A percentile compares a stretch with the other conserved stretches of the same genome.
These are phyloP conservation scores for Lepilemur ruficaudatus DNA, from an alignment of 2,797 vertebrate genomes.

Conservation along the genomic window DNA sequence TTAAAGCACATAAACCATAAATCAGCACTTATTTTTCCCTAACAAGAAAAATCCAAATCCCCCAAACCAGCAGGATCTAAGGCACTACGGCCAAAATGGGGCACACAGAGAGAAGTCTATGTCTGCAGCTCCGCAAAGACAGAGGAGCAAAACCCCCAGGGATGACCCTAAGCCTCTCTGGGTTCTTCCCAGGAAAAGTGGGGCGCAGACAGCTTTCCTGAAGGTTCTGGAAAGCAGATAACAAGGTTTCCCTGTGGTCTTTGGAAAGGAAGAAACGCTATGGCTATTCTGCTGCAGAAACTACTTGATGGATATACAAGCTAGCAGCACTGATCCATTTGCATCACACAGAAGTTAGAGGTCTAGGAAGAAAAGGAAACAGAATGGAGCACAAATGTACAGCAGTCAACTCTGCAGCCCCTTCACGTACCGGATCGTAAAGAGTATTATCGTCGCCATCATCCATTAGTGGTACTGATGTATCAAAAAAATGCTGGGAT, in stretches of 20 bases:
- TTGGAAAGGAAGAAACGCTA: background rate
- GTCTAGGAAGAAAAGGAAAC: background rate
- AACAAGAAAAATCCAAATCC: background rate
- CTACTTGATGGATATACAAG: rapidly evolving
- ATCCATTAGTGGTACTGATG: slow-evolving; percentile 96
- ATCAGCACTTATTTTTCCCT: background rate
- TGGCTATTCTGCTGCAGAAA: background rate
- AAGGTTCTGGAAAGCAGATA: background rate
- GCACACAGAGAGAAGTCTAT: background rate
- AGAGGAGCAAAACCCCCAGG: background rate
- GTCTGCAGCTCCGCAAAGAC: background rate
- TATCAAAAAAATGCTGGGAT: slow-evolving; percentile 97
- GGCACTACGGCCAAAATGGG: background rate
- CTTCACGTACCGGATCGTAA: slow-evolving; percentile 90
- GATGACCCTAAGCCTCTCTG: background rate
- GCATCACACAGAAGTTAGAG: background rate
- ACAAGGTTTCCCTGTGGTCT: background rate
- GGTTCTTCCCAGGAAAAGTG: background rate
- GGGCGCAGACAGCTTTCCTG: background rate
- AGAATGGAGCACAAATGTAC: rapidly evolving
- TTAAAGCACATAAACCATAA: background rate
- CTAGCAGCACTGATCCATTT: rapidly evolving
- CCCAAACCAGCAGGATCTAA: background rate
- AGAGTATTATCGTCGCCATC: slow-evolving; percentile 93
- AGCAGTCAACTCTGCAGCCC: background rate